Conservation (phyloP, 2,888 invertebrate species). For the Limnephilus lunatus region DNA sequence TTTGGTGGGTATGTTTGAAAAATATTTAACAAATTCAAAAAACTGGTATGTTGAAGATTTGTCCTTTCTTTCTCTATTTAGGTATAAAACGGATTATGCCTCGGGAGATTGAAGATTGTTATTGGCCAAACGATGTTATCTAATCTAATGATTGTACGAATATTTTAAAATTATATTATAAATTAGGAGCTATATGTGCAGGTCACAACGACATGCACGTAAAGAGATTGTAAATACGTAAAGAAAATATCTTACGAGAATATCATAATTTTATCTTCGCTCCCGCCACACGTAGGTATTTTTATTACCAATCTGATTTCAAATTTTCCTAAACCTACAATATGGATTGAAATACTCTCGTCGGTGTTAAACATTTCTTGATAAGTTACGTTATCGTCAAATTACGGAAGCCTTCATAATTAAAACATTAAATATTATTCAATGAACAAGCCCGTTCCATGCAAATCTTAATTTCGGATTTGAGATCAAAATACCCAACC, state of each 20-base stretch:
- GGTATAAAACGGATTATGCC: background rate
- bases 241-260: background rate
- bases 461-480: no score
- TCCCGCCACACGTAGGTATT: no score
- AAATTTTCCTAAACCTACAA: background rate
- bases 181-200: background rate
- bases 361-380: background rate
- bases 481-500: no score
- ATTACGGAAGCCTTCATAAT: no score
- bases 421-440: no score
- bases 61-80: background rate
- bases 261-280: no score
- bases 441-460: no score
- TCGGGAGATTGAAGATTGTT: background rate
- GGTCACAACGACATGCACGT: conserved; percentile 28
- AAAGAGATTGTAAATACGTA: background rate
- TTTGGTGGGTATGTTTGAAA: background rate
- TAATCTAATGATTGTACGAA: background rate
- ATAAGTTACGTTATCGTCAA: no score
- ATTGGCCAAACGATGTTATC: background rate
- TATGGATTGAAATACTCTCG: background rate
- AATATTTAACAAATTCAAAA: background rate
- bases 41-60: background rate
- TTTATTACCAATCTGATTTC: background rate
- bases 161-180: background rate